Evolutionary conservation across 2,888 invertebrate species (phyloP), one percentile per base, ranked within the genome.

Genomic region (Aleiodes leptofemur): DNA sequence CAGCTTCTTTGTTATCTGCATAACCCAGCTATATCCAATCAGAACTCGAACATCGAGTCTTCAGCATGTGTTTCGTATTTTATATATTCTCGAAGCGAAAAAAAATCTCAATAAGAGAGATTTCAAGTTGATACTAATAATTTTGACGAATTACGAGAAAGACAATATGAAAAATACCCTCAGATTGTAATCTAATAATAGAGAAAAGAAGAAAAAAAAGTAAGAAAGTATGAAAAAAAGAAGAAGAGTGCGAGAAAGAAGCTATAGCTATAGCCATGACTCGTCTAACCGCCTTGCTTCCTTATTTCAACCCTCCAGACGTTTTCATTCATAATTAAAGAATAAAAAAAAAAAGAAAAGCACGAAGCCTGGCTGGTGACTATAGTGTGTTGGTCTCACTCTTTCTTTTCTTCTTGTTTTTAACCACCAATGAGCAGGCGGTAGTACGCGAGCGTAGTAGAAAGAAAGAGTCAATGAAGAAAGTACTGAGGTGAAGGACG

Each of bases 381-480:
- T 50, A 55, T 72, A 43, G 43, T 43, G 43, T 43, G 38, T 38
- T 38, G 72, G 69, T 72, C 73, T 71, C 64, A 31, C 34, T 34
- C 64, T 13, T 51, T 61, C 34, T 53, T 74, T 82, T 76, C 79
- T 79, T 79, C 76, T 78, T 78, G 78, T 78, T 73, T 23, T 77
- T 78, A 79, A 56, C 55, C 69, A 16, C 38, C 50, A 48, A 48
- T 23, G 70, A 59, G 73, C 77, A 77, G 55, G 74, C 66, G 80
- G 82, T 85, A 85, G 84, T 86, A 87, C 86, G 86, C 85, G 82
- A 80, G 83, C 88, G 88, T 89, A 89, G 88, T 88, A 84, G 86
- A 87, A 89, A 89, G 89, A 89, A 89, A 89, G 89, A 88, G 88
- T 89, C 89, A 89, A 89, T 89, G 89, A 88, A 89, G 89, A 89